These are phyloP conservation scores for Cyprinus carpio DNA, from an alignment of 2,113 vertebrate genomes.

Conservation along the genomic window DNA sequence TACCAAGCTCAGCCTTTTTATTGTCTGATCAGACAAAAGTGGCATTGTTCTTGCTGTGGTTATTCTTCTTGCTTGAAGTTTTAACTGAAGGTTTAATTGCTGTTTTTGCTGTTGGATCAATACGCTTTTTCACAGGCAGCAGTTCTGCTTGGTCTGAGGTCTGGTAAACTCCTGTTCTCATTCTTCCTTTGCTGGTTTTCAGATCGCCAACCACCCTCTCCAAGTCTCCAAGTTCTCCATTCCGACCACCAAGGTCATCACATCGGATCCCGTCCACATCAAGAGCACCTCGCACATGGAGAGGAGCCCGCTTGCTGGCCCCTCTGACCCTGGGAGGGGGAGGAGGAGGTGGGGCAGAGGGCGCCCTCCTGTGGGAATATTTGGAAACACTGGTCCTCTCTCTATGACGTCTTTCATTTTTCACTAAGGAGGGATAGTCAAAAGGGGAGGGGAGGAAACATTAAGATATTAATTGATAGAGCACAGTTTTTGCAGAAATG, in stretches of 20 bases:
- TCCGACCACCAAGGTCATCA: neutral
- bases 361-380: slow-evolving; percentile 60
- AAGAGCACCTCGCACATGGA: slow-evolving; percentile 66
- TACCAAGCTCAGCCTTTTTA: neutral
- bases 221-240: slow-evolving; percentile 74
- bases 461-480: slow-evolving; percentile 19
- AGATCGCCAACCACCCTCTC: slow-evolving; percentile 78
- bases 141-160: slow-evolving; percentile 74
- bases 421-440: slow-evolving; percentile 66
- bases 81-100: slow-evolving; percentile 33
- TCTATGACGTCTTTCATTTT: slow-evolving; percentile 63
- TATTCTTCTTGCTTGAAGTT: slow-evolving; percentile 63
- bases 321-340: slow-evolving; percentile 58
- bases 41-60: slow-evolving; percentile 77
- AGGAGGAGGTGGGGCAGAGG: slow-evolving; percentile 52
- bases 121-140: slow-evolving; percentile 66
- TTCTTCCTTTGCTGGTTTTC: slow-evolving; percentile 76
- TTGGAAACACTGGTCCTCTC: slow-evolving; percentile 62
- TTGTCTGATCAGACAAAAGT: slow-evolving; percentile 86
- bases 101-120: slow-evolving; percentile 1
- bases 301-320: slow-evolving; percentile 67
- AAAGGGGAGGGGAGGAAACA: slow-evolving; percentile 43
- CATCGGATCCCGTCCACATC: slow-evolving; percentile 80
- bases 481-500: neutral
- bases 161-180: slow-evolving; percentile 76